Conservation (phyloP, 2,888 invertebrate genomes). For the Aromia moschata region DNA sequence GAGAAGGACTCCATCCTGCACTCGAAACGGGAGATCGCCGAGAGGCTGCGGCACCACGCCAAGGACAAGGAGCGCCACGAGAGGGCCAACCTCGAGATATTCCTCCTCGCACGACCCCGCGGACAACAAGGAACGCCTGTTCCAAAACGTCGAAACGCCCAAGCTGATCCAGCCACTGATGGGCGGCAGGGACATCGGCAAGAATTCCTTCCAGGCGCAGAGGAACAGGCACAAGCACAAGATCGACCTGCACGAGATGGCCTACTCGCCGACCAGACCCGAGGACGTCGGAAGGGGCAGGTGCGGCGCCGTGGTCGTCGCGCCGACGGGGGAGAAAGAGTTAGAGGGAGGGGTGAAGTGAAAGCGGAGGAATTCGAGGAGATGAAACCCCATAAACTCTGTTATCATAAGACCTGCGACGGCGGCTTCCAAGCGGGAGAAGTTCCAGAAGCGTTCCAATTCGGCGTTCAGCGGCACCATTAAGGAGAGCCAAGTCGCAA, state of each 20-base stretch:
- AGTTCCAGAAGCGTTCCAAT: conserved; percentile 59
- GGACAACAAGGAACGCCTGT: conserved; percentile 54
- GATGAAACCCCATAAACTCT: conserved; percentile 34
- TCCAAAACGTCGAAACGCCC: conserved; percentile 24
- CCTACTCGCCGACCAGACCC: conserved; percentile 25
- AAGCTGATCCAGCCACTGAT: conserved; percentile 46
- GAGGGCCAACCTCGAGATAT: conserved; percentile 69
- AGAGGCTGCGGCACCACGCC: conserved; percentile 32
- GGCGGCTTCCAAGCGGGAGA: conserved; percentile 55
- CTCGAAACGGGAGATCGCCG: conserved; percentile 65
- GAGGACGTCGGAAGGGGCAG: conserved; percentile 10
- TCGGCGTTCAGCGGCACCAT: conserved; percentile 55
- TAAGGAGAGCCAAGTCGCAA: conserved; percentile 44
- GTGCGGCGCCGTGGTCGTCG: conserved; percentile 51
- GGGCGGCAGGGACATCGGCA: conserved; percentile 26
- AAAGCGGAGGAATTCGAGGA: too few relatives aligned
- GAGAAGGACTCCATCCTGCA: conserved; percentile 57
- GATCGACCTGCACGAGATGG: conserved; percentile 18
- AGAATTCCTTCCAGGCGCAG: conserved; percentile 44
- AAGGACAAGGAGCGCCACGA: conserved; percentile 42
- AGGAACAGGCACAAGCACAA: conserved; percentile 33
- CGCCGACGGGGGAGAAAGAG: conserved; percentile 50
- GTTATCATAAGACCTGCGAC: conserved; percentile 56
- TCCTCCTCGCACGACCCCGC: conserved; percentile 60
- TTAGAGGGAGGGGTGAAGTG: too few relatives aligned